Conservation (phyloP, 2,888 invertebrate genomes). For the Chesias legatella region DNA sequence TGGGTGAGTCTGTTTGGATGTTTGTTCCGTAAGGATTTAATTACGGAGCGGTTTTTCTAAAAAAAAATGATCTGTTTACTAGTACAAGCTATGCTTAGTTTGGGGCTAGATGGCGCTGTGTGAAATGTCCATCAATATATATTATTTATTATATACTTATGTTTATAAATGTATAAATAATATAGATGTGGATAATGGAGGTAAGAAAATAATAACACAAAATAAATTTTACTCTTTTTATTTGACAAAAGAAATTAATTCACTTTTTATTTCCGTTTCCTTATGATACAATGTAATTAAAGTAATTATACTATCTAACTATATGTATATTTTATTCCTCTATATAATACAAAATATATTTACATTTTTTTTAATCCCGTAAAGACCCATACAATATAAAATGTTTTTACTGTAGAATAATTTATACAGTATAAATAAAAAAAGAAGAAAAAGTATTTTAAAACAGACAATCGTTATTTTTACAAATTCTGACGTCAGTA, state of each 20-base stretch:
- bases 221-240: conserved; percentile 70
- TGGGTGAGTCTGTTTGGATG: too few species aligned
- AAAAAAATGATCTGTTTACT: too few species aligned
- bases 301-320: conserved; percentile 77
- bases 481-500: too few species aligned
- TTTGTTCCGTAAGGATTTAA: too few species aligned
- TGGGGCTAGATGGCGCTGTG: too few species aligned
- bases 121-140: too few species aligned
- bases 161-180: too few species aligned
- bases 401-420: conserved; percentile 17
- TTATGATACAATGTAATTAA: conserved; percentile 76
- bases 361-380: conserved; percentile 68
- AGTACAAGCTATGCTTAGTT: too few species aligned
- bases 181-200: background rate
- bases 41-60: too few species aligned
- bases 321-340: conserved; percentile 67
- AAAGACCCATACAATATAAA: conserved; percentile 56
- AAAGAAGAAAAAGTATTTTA: conserved; percentile 10
- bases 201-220: conserved; percentile 49
- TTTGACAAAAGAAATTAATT: conserved; percentile 80
- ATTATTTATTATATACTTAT: too few species aligned
- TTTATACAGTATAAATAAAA: conserved; percentile 10
- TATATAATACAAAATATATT: conserved; percentile 78
- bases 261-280: conserved; percentile 74
- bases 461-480: too few species aligned